A percentile compares a stretch with the other conserved stretches of the same genome.
These are phyloP conservation scores for Ardeotis arabs DNA, from an alignment of 2,113 vertebrate species.

Conservation along the genomic window DNA sequence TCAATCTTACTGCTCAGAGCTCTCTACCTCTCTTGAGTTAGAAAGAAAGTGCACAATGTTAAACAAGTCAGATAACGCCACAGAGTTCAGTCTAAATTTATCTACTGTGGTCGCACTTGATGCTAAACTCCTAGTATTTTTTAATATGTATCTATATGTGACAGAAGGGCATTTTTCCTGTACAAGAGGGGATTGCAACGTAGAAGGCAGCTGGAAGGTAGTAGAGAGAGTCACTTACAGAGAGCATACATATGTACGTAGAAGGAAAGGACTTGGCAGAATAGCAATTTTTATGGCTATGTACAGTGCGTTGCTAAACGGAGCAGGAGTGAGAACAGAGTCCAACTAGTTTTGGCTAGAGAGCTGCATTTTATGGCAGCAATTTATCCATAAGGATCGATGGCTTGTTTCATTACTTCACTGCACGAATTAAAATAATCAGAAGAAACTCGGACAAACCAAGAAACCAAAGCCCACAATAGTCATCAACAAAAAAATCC, in stretches of 20 bases:
- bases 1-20: background rate
- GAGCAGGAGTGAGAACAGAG: background rate
- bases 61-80: background rate
- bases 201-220: background rate
- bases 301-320: background rate
- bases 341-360: background rate
- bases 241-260: accelerated
- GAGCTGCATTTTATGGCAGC: background rate
- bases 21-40: background rate
- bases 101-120: background rate
- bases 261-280: background rate
- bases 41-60: background rate
- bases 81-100: background rate
- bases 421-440: background rate
- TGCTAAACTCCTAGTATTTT: background rate
- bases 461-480: background rate
- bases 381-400: background rate
- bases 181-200: background rate
- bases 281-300: background rate
- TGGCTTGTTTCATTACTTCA: background rate
- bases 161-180: background rate
- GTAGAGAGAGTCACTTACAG: background rate
- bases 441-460: background rate
- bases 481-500: background rate
- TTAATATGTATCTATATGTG: background rate